A percentile compares a stretch with the other conserved stretches of the same genome.
These are phyloP conservation scores for Phaonia tiefii DNA, from an alignment of 2,888 invertebrate genomes.

Conservation along the genomic window DNA sequence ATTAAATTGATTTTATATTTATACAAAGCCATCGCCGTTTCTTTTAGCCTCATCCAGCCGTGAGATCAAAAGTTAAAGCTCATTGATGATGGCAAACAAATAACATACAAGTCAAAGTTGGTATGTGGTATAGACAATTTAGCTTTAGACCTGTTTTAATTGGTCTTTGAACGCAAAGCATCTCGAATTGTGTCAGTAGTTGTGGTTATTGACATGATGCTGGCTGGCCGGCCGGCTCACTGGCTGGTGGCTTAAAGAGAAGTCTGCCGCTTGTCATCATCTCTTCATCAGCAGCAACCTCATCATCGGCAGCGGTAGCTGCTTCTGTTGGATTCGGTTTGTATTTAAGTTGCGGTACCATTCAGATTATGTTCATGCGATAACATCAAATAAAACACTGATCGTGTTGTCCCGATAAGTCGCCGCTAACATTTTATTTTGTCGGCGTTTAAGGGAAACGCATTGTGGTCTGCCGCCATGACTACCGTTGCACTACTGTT, in stretches of 20 bases:
- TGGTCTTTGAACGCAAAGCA: slow-evolving; percentile 41
- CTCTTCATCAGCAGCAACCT: slow-evolving; percentile 42
- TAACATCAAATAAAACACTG: slow-evolving; percentile 71
- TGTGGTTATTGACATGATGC: slow-evolving; percentile 23
- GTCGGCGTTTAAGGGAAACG: slow-evolving; percentile 37
- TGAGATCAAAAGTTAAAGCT: slow-evolving; percentile 54
- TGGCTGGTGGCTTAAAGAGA: slow-evolving; percentile 28
- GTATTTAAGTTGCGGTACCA: slow-evolving; percentile 39
- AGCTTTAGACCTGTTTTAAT: slow-evolving; percentile 39
- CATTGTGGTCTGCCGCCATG: not conserved
- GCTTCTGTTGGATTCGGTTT: slow-evolving; percentile 18
- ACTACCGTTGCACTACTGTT: slow-evolving; percentile 35
- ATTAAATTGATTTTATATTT: slow-evolving; percentile 19
- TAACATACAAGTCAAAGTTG: slow-evolving; percentile 9
- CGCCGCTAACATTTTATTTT: slow-evolving; percentile 52
- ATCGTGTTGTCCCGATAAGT: slow-evolving; percentile 73
- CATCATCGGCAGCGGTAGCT: not conserved
- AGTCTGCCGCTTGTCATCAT: slow-evolving; percentile 50
- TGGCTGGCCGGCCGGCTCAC: not conserved
- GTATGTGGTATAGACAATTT: not conserved
- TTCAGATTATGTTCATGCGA: slow-evolving; percentile 61
- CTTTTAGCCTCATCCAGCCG: slow-evolving; percentile 4
- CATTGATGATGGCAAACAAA: slow-evolving; percentile 34
- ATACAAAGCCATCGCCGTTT: too few relatives aligned
- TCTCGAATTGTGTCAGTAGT: slow-evolving; percentile 73